Conservation (phyloP, 2,113 vertebrate species). For the Desmodus rotundus region DNA sequence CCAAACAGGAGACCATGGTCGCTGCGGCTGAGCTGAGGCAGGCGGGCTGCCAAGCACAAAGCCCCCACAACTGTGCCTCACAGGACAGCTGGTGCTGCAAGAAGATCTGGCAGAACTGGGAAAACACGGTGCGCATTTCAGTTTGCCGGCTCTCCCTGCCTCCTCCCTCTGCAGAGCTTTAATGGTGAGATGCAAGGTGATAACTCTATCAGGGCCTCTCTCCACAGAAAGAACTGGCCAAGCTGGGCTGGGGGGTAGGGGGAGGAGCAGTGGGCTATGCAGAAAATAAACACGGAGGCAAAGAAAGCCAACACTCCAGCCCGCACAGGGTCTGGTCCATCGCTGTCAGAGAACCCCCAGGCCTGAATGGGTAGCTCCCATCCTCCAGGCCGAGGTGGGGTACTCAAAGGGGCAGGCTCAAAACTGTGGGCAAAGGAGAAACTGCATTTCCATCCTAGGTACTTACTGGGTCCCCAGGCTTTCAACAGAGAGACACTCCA, state of each 20-base stretch:
- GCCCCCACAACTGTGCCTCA: conserved; percentile 50
- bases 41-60: conserved; percentile 54
- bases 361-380: not conserved
- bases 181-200: not conserved
- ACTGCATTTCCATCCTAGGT: rapidly evolving
- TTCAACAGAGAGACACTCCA: rapidly evolving
- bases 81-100: conserved; percentile 1
- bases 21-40: not conserved
- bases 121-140: conserved; percentile 51
- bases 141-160: not conserved
- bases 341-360: no score
- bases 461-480: no score
- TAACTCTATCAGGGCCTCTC: not conserved
- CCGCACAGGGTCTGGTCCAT: not conserved
- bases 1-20: not conserved
- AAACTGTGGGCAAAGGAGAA: not conserved
- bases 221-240: not conserved
- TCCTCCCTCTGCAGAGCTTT: not conserved
- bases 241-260: no score
- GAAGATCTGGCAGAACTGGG: not conserved
- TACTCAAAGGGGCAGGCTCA: no score
- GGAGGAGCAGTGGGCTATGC: not conserved
- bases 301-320: not conserved
- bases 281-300: not conserved
- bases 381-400: not conserved